Evolutionary conservation across 2,888 invertebrate genomes (phyloP).

Genomic region (Xestia xanthographa): DNA sequence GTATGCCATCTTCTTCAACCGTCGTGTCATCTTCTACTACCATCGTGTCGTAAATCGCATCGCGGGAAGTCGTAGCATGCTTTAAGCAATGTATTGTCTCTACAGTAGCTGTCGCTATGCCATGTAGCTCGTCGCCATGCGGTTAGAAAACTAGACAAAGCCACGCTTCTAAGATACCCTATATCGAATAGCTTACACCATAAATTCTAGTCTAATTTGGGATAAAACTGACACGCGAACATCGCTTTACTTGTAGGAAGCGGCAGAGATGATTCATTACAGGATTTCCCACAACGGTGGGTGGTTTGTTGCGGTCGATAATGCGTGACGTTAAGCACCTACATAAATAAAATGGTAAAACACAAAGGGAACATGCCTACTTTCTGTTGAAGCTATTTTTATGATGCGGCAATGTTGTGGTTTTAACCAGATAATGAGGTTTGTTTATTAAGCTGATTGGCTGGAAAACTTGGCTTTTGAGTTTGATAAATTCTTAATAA

Average conservation of each 20-base stretch:
- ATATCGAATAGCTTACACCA: constrained; percentile 17
- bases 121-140: background rate
- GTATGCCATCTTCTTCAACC: background rate
- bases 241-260: constrained; percentile 31
- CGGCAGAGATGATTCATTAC: constrained; percentile 59
- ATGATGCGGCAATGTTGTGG: constrained; percentile 12
- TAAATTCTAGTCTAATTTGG: constrained; percentile 32
- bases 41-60: background rate
- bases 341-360: constrained; percentile 36
- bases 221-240: constrained; percentile 33
- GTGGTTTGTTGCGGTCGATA: constrained; percentile 56
- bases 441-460: background rate
- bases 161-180: background rate
- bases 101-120: background rate
- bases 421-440: background rate
- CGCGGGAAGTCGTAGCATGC: background rate
- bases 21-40: background rate
- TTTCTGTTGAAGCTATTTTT: constrained; percentile 13
- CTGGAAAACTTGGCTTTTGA: background rate
- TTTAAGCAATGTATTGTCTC: background rate
- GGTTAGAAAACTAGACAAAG: background rate
- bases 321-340: constrained; percentile 44
- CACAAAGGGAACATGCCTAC: constrained; percentile 38
- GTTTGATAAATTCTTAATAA: background rate
- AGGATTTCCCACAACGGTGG: constrained; percentile 58